These are phyloP conservation scores for Megaleporinus macrocephalus DNA, from an alignment of 2,113 vertebrate genomes.

Conservation along the genomic window DNA sequence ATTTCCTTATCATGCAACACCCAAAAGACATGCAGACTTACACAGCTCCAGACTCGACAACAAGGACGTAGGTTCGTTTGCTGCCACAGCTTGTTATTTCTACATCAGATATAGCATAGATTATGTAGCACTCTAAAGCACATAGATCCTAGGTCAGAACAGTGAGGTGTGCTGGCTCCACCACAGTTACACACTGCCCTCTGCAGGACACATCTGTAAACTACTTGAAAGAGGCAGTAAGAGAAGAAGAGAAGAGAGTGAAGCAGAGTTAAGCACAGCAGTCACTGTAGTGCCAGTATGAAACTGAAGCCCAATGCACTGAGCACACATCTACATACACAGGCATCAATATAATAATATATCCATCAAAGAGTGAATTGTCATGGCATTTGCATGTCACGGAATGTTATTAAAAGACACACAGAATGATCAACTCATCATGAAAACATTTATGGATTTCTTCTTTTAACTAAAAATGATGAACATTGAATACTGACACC, in stretches of 20 bases:
- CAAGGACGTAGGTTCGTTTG: slow-evolving; percentile 48
- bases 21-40: slow-evolving; percentile 32
- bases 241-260: slow-evolving; percentile 1
- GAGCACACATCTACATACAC: slow-evolving; percentile 8
- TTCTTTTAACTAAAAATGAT: slow-evolving; percentile 35
- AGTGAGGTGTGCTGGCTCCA: slow-evolving; percentile 26
- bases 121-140: slow-evolving; percentile 47
- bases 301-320: background rate
- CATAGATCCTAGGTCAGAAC: slow-evolving; percentile 27
- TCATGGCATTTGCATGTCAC: background rate
- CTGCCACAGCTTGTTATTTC: slow-evolving; percentile 59
- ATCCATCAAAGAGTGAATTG: background rate
- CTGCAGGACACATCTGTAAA: slow-evolving; percentile 71
- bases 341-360: no score
- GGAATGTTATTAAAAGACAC: background rate
- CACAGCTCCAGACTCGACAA: slow-evolving; percentile 16
- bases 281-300: slow-evolving; percentile 17
- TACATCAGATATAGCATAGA: slow-evolving; percentile 56
- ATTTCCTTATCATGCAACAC: slow-evolving; percentile 26
- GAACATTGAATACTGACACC: slow-evolving; percentile 56
- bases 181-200: slow-evolving; percentile 77
- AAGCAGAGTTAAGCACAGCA: slow-evolving; percentile 9
- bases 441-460: background rate
- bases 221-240: slow-evolving; percentile 38
- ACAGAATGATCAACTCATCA: background rate